phyloP scores from a whole-genome alignment of 1,140 invertebrate species.

The Trypoxylus dichotomus region DNA sequence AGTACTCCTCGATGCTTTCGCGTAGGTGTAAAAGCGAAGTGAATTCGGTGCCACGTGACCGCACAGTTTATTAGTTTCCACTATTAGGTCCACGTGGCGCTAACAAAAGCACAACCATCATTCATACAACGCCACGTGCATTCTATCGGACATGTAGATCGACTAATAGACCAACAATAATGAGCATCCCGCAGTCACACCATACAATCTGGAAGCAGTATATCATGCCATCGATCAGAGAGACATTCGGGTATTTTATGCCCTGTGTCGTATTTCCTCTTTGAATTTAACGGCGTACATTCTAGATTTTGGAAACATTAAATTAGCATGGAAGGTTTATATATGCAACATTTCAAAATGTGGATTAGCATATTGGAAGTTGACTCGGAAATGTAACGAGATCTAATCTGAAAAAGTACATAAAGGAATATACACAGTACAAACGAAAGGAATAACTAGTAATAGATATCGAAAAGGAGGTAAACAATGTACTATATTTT shows the following conservation, averaged over 20 bases:
- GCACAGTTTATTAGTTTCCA: slow-evolving; percentile 20
- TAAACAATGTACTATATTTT: no score
- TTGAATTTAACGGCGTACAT: slow-evolving; percentile 4
- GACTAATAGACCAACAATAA: slow-evolving; percentile 21
- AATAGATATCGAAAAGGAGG: no score
- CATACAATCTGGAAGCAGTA: slow-evolving; percentile 8
- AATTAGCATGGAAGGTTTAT: no score
- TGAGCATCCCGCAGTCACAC: slow-evolving; percentile 17
- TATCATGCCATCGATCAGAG: slow-evolving; percentile 11
- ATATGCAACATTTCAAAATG: no score
- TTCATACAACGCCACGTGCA: slow-evolving; percentile 7
- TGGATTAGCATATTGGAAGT: no score
- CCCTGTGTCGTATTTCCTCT: background rate
- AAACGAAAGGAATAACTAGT: no score
- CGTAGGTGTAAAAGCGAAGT: background rate
- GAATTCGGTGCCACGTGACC: background rate
- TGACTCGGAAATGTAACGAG: no score
- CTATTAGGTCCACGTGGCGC: slow-evolving; percentile 1
- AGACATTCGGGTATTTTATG: background rate
- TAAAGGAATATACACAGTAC: no score
- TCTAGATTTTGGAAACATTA: slow-evolving; percentile 18
- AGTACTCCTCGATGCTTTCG: background rate
- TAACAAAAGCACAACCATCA: slow-evolving; percentile 23
- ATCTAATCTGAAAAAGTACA: no score
- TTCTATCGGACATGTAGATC: slow-evolving; percentile 15